phyloP scores from a whole-genome alignment of 2,113 vertebrate genomes.

The Mionectes macconnelli region DNA sequence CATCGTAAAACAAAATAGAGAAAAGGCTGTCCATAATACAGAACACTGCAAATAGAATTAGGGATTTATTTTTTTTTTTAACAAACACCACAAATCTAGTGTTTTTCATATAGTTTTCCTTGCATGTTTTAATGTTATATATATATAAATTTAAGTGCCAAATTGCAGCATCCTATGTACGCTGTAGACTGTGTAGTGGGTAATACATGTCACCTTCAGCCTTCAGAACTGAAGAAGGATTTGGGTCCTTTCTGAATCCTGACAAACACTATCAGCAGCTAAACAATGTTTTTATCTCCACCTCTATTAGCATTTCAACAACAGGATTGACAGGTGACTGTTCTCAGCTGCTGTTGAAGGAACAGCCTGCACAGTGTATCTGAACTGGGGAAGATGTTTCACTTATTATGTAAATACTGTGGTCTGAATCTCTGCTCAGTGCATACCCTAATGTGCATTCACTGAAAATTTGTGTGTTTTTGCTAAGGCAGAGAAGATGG shows the following conservation, averaged over 20 bases:
- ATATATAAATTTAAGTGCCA: background rate
- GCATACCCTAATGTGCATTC: background rate
- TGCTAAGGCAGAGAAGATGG: background rate
- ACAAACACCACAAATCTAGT: rapidly evolving
- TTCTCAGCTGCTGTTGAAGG: background rate
- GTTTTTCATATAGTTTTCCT: background rate
- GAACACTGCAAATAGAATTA: background rate
- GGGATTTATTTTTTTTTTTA: background rate
- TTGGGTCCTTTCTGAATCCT: background rate
- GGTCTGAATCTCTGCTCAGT: background rate
- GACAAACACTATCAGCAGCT: background rate
- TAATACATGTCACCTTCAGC: background rate
- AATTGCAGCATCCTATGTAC: background rate
- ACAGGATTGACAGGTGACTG: background rate
- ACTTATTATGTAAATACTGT: background rate
- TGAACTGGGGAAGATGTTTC: background rate
- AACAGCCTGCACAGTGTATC: background rate
- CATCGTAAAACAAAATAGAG: background rate
- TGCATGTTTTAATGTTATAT: background rate
- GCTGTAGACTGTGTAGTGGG: background rate
- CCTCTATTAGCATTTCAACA: background rate
- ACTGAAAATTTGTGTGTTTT: background rate
- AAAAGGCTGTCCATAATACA: background rate
- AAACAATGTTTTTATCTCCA: background rate
- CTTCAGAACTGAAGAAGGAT: background rate